Base-by-base conservation (phyloP, 2,888 invertebrate genomes). In the Xestia xanthographa region DNA sequence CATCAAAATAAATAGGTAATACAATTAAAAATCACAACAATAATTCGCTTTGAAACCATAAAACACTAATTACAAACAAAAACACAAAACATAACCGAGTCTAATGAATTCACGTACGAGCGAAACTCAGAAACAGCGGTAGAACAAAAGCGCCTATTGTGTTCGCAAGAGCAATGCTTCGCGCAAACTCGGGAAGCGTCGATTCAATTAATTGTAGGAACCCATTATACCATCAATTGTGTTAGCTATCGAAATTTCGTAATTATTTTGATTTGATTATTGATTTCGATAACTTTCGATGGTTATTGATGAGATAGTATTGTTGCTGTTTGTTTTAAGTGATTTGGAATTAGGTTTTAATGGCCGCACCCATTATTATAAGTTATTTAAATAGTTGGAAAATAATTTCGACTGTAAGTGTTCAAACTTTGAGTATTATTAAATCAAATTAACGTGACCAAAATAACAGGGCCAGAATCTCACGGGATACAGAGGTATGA, bases 181-280 rank as follows among this genome's bases (percentile, higher is more conserved):
- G 68, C 70, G 62, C 70, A 66, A 82, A 78, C 85, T 83, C 75
- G 71, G 56, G 38, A 77, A 81, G 75, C 77, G 80, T 66, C 83
- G 77, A 81, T 83, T 83, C 70, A 85, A 86, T 87, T 86, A 87
- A 82, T 85, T 79, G 75, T 71, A 73, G 48, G 77, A 29, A 68
- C 79, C 71, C 62, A 77, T 80, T 76, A 80, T 81, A 72, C 75
- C 78, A 81, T 75, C 72, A 82, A 72, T 81, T 79, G 86, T 80
- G 72, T 66, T 85, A 65, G 77, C 75, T 45, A 65, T 75, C 56
- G 69, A 66, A 77, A 73, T 60, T 58, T 80, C 20, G 73, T 77
- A 76, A 81, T 83, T 84, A 86, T 84, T 77, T 79, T 72, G 68
- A 76, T 80, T 82, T 66, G 65, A 70, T 66, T 70, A 68, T 80